Percentiles rank a stretch among this genome's conserved stretches.
Evolutionary conservation across 2,888 invertebrate genomes (phyloP).

Genomic region (Podotricha telesiphe): DNA sequence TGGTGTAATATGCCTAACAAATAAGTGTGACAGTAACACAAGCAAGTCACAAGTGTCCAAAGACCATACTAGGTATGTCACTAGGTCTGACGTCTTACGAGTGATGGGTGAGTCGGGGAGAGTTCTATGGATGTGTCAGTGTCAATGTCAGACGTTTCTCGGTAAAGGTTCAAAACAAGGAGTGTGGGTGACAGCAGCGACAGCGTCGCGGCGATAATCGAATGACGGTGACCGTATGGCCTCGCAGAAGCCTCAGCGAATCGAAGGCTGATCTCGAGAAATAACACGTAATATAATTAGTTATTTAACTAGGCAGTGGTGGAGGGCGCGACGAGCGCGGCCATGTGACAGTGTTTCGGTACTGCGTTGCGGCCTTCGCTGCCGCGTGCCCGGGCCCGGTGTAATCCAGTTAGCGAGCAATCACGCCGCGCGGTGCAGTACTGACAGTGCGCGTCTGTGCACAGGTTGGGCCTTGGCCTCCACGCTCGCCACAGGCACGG

Average conservation of each 20-base stretch:
- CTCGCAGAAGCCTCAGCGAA: conserved; percentile 27
- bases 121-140: too few relatives aligned
- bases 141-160: conserved; percentile 13
- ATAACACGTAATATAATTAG: conserved; percentile 40
- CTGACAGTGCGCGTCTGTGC: conserved; percentile 36
- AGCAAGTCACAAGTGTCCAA: too few relatives aligned
- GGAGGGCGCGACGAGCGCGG: conserved; percentile 27
- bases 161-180: conserved; percentile 48
- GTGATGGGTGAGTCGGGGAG: too few relatives aligned
- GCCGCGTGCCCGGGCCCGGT: conserved; percentile 48
- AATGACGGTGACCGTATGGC: conserved; percentile 15
- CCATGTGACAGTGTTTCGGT: conserved; percentile 38
- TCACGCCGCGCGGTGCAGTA: conserved; percentile 30
- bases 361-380: conserved; percentile 42
- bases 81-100: too few relatives aligned
- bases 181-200: conserved; percentile 38
- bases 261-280: conserved; percentile 28
- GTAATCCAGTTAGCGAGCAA: conserved; percentile 11
- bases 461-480: conserved; percentile 33
- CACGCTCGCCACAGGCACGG: conserved; percentile 20
- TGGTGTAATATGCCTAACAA: too few relatives aligned
- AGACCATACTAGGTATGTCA: too few relatives aligned
- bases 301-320: conserved; percentile 25
- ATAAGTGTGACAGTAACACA: too few relatives aligned
- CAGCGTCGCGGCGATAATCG: conserved; percentile 18